Base-by-base conservation (phyloP, 2,888 invertebrate species). In the Geophilus truncorum region DNA sequence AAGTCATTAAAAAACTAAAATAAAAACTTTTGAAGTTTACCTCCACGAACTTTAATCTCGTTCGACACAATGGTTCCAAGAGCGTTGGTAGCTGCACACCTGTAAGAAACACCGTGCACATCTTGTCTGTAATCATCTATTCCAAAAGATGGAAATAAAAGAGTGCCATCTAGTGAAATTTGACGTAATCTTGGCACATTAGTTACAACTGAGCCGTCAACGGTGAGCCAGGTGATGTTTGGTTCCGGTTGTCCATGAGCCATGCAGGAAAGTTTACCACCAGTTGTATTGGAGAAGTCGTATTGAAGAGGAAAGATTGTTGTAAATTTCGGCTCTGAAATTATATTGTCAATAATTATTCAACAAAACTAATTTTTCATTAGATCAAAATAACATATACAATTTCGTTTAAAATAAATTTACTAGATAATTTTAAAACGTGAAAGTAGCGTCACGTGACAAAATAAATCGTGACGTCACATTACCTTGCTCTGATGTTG, bases 241-340 rank as follows among this genome's bases (percentile, higher is more conserved):
- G 86, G 85, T 18, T 80, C 78, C 5, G 86, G 86, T n/a, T 84
- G 83, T 0, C 86, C 86, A n/a, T 83, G 83, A 15, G 85, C 85
- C 12, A 82, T 80, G 81, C 86, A 86, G 34, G 85, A 84, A 12
- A 86, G 81, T n/a, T 83, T 81, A 0, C 85, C 84, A 0, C 86
- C 86, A 30, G 85, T 85, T 9, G 84, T 84, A 82, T 86, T 85
- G 78, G 85, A 84, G 79, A 86, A 86, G 80, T 85, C 85, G 2
- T 30, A 32, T 34, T 9, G 6, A 4, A 36, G 23, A n/a, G 77
- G 77, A 36, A 77, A 77, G 4, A 2, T 4, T 12, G 77, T 34
- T n/a, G 36, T 32, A 34, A 77, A 77, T 36, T 34, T 36, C 4
- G 77, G 77, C 28, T 25, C 70, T 70, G n/a, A 70, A 70, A 70